Conservation (phyloP, 2,113 vertebrate genomes). For the Vicugna pacos region DNA sequence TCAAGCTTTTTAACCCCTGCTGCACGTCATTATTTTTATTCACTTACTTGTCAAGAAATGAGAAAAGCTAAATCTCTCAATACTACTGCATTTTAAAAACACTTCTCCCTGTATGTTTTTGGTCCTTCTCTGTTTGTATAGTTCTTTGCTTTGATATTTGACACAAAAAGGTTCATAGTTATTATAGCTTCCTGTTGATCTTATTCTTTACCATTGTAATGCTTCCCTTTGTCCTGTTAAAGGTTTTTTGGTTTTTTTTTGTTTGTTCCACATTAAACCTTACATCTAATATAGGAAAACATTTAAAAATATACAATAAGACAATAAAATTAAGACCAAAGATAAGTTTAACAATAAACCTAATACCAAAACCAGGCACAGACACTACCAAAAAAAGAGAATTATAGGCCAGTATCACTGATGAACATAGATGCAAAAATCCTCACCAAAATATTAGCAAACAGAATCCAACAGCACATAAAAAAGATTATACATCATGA, state of each 20-base stretch:
- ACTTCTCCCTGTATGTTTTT: background rate
- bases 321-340: background rate
- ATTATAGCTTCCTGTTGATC: background rate
- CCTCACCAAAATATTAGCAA: too few species aligned
- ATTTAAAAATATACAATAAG: constrained; percentile 7
- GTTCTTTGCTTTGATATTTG: background rate
- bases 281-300: background rate
- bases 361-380: background rate
- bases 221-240: background rate
- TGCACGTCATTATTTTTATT: background rate
- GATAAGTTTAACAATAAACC: background rate
- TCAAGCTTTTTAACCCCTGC: background rate
- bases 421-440: too few species aligned
- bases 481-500: too few species aligned
- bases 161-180: background rate
- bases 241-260: background rate
- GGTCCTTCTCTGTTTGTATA: background rate
- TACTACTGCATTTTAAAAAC: background rate
- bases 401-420: too few species aligned
- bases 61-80: background rate
- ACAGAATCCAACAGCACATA: too few species aligned
- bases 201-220: background rate
- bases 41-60: background rate
- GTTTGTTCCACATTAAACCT: background rate
- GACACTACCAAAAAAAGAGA: too few species aligned